Evolutionary conservation across 1,140 invertebrate genomes (phyloP).

Genomic region (Lordiphosa collinella): DNA sequence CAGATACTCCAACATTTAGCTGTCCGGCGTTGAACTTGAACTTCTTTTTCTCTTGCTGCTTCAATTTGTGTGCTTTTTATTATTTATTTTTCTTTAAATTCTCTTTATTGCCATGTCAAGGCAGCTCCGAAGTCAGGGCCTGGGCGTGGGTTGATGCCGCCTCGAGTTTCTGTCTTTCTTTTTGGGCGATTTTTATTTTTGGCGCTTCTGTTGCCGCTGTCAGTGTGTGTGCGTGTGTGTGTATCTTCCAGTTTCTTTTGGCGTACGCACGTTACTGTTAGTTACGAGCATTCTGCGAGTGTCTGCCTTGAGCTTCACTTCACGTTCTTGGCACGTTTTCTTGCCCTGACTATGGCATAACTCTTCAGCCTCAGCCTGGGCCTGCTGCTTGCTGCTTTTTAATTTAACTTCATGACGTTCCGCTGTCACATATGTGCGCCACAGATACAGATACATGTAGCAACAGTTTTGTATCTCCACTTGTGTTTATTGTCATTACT

Average conservation of each 20-base stretch:
- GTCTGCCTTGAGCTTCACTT: constrained; percentile 16
- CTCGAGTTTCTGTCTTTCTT: constrained; percentile 18
- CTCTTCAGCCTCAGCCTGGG: constrained; percentile 36
- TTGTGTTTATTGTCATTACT: constrained; percentile 60
- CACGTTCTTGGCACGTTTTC: constrained; percentile 52
- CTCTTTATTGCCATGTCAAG: constrained; percentile 70
- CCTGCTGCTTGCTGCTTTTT: constrained; percentile 66
- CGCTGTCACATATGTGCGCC: constrained; percentile 48
- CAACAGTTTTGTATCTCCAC: constrained; percentile 44
- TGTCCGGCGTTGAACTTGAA: constrained; percentile 67
- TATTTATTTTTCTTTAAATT: constrained; percentile 73
- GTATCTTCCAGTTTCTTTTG: constrained; percentile 31
- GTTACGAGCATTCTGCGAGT: constrained; percentile 42
- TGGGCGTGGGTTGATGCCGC: neutral
- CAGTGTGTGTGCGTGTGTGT: constrained; percentile 6
- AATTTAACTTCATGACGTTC: constrained; percentile 62
- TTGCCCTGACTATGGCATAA: constrained; percentile 34
- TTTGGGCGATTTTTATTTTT: constrained; percentile 30
- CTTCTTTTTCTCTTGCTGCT: constrained; percentile 50
- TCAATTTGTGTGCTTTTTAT: constrained; percentile 60
- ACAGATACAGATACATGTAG: constrained; percentile 31
- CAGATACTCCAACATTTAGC: constrained; percentile 30
- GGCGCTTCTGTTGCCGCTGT: constrained; percentile 53
- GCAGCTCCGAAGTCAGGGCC: constrained; percentile 18
- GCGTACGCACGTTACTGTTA: constrained; percentile 76